Percentiles rank a stretch among this genome's conserved stretches.
These are phyloP conservation scores for Onychorhynchus coronatus DNA, from an alignment of 2,113 vertebrate genomes.

Conservation along the genomic window DNA sequence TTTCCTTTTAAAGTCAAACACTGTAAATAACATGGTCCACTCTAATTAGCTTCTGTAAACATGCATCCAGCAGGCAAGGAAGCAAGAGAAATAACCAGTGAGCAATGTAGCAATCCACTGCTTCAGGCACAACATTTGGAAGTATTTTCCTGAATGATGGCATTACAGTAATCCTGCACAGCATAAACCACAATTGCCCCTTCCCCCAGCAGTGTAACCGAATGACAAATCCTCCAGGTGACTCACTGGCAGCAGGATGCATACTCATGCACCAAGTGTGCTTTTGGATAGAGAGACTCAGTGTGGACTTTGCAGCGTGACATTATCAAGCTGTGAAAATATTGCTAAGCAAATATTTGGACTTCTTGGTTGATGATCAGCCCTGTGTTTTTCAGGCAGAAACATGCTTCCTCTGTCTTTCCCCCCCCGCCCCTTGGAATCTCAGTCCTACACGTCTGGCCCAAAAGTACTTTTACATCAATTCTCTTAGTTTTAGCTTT, in stretches of 20 bases:
- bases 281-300: not conserved
- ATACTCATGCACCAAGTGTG: not conserved
- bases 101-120: not conserved
- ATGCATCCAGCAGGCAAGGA: not conserved
- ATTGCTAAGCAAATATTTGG: slow-evolving; percentile 17
- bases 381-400: not conserved
- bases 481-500: not conserved
- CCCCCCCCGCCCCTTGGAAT: not conserved
- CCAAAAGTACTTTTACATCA: not conserved
- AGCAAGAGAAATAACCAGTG: not conserved
- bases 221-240: not conserved
- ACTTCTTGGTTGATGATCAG: not conserved
- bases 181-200: not conserved
- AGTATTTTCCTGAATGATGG: not conserved
- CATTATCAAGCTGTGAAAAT: not conserved
- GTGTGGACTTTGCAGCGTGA: not conserved
- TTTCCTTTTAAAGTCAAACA: not conserved
- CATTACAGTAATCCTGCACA: not conserved
- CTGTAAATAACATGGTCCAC: slow-evolving; percentile 28
- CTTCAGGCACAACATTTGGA: not conserved
- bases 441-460: not conserved
- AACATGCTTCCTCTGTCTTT: not conserved
- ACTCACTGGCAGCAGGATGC: slow-evolving; percentile 12
- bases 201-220: not conserved
- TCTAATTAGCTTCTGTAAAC: slow-evolving; percentile 36